Conservation (phyloP, 1,140 invertebrate genomes). For the Drosophila ananassae region DNA sequence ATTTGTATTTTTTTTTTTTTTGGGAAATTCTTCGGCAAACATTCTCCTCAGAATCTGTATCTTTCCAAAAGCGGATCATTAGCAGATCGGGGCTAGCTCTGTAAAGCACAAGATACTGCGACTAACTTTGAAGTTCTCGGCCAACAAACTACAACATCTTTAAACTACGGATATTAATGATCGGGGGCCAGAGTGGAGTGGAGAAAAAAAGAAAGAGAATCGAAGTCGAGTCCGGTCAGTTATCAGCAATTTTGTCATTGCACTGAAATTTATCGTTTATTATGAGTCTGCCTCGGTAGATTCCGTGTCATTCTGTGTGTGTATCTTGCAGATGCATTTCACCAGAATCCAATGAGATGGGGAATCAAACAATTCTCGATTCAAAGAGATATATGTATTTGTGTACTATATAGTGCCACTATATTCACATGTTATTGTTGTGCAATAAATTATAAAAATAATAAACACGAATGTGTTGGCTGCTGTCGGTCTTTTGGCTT, state of each 20-base stretch:
- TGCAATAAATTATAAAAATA: conserved; percentile 71
- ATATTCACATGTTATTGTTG: conserved; percentile 38
- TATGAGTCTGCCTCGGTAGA: conserved; percentile 46
- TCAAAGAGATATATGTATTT: conserved; percentile 3
- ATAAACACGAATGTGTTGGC: conserved; percentile 60
- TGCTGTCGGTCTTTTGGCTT: conserved; percentile 11
- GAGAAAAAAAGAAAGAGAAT: conserved; percentile 29
- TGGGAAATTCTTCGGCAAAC: conserved; percentile 38
- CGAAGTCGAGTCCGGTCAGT: conserved; percentile 57
- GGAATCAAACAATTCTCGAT: conserved; percentile 24
- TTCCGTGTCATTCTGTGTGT: conserved; percentile 42
- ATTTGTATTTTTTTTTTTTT: conserved; percentile 46
- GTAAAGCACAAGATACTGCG: background rate
- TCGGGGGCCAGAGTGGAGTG: conserved; percentile 18
- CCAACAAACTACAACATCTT: conserved; percentile 8
- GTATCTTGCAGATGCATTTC: conserved; percentile 70
- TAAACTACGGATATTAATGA: conserved; percentile 40
- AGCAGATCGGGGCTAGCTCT: conserved; percentile 17
- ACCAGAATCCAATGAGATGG: conserved; percentile 27
- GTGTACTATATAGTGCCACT: background rate
- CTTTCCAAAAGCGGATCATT: conserved; percentile 21
- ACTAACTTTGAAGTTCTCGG: conserved; percentile 63
- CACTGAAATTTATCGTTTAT: conserved; percentile 72
- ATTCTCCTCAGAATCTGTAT: conserved; percentile 21
- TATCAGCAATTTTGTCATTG: conserved; percentile 80